Conservation (phyloP, 2,888 invertebrate genomes). For the Cloeon dipterum region DNA sequence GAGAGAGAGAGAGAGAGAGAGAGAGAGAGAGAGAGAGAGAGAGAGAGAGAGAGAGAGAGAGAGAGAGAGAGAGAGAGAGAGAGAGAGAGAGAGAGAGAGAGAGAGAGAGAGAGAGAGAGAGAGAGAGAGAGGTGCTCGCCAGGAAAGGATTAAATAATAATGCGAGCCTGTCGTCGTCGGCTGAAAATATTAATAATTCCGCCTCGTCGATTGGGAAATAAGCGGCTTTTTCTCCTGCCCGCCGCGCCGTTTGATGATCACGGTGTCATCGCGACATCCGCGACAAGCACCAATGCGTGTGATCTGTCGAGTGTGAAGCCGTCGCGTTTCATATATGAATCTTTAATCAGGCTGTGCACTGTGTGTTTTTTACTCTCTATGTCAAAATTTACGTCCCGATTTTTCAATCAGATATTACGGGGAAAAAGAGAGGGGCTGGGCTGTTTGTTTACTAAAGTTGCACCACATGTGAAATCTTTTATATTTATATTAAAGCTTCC, state of each 20-base stretch:
- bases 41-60: neutral
- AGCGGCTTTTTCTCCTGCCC: neutral
- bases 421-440: no score
- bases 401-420: no score
- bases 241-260: neutral
- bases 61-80: neutral
- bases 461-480: no score
- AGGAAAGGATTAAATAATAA: no score
- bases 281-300: no score
- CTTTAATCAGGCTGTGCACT: neutral
- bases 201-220: neutral
- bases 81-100: neutral
- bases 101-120: neutral
- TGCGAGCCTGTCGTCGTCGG: neutral
- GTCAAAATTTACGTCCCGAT: no score
- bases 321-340: neutral
- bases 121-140: neutral
- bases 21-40: neutral
- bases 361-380: neutral
- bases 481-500: no score
- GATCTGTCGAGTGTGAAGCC: no score
- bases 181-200: neutral
- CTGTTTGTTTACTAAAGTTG: no score
- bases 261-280: no score
- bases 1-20: neutral